Evolutionary conservation across 1,140 invertebrate species (phyloP), one percentile per base, ranked within the genome.

Genomic region (Ganaspis sp.): DNA sequence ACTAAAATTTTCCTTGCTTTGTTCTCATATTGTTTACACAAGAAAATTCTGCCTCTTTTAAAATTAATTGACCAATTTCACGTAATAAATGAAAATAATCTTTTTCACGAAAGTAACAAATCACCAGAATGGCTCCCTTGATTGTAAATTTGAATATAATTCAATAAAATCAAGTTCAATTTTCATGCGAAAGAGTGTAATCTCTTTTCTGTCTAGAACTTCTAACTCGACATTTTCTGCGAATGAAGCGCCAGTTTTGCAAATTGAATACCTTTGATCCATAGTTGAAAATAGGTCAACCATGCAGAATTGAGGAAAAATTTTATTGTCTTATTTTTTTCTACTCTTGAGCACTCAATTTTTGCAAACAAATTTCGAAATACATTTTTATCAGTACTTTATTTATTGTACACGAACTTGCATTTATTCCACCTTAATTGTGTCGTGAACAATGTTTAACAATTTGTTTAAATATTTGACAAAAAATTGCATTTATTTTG

Each of bases 251-350:
- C 2, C 17, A 49, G 12, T 49, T 49, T 49, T 49, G 45, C 12
- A 49, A 49, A 49, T 49, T 49, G 45, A 49, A 49, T 49, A n/a
- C 45, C 45, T 49, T n/a, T 49, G 45, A 49, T 49, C 45, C 45
- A n/a, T 15, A 49, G n/a, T n/a, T n/a, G 45, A 49, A 49, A 49
- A 49, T 49, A 49, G 45, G 45, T 49, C 45, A 49, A 49, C 45
- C 15, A n/a, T 49, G n/a, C 17, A 15, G 15, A n/a, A 6, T 49
- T 5, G 15, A 4, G 3, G 15, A 15, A 49, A n/a, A 8, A 49
- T 8, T 17, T 49, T 49, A 49, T n/a, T 17, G 15, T n/a, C 45
- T 49, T 49, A 49, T 15, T 6, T 49, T 49, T 49, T 49, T 17
- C 17, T 49, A 15, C 1, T 40, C 17, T 45, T 45, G 15, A 2